phyloP scores from a whole-genome alignment of 2,797 vertebrate genomes.

The Smutsia gigantea region DNA sequence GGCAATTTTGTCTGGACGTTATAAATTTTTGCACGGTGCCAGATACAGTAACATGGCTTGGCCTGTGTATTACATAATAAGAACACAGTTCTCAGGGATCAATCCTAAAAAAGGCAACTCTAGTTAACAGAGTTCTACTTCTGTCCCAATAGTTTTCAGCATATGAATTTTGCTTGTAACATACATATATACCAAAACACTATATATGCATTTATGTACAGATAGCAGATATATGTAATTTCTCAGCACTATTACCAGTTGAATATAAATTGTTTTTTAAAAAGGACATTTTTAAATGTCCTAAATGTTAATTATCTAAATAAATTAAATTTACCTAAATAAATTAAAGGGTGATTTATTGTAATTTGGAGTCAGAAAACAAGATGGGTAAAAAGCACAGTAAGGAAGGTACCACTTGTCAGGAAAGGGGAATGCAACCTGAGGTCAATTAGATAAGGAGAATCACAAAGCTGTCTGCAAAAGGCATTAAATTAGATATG shows the following conservation, averaged over 20 bases:
- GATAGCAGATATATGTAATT: background rate
- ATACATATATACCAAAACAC: background rate
- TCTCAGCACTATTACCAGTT: background rate
- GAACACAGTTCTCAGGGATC: constrained; percentile 7
- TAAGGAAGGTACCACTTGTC: background rate
- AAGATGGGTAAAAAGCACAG: background rate
- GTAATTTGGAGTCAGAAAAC: background rate
- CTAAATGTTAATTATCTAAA: background rate
- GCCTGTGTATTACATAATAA: constrained; percentile 8
- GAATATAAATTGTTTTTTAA: background rate
- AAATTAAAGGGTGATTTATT: background rate
- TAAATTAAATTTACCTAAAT: constrained; percentile 9
- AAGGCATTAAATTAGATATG: background rate
- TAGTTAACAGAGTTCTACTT: background rate
- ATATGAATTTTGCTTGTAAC: background rate
- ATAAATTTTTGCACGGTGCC: constrained; percentile 37
- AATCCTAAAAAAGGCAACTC: background rate
- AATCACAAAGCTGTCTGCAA: background rate
- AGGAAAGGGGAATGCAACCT: background rate
- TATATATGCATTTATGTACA: background rate
- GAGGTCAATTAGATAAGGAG: background rate
- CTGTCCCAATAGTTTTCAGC: background rate
- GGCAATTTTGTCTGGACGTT: constrained; percentile 69
- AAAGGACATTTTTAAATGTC: background rate
- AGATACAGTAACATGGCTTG: constrained; percentile 1